Base-by-base conservation (phyloP, 2,888 invertebrate species). In the Stegana nigrithorax region DNA sequence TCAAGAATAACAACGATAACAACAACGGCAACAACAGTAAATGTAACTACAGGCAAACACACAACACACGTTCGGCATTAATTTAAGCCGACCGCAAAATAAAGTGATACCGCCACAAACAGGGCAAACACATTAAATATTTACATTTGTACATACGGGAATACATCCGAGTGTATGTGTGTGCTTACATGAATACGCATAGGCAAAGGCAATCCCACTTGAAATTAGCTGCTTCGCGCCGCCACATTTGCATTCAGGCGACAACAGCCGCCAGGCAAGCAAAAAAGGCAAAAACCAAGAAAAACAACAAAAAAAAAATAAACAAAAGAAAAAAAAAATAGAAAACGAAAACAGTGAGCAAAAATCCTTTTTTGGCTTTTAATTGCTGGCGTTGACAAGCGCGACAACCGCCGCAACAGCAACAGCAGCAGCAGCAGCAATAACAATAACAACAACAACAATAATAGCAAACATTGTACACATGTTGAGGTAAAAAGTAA, bases 71-170 rank as follows among this genome's bases (percentile, higher is more conserved):
- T 75, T 74, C 73, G 78, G 76, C 71, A 81, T 79, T 80, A 78
- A 80, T 75, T 72, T 80, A 80, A 82, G 79, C 80, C 81, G 79
- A 74, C 82, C 82, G 73, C 81, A 81, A 73, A 82, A 81, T 82
- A 73, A 82, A 82, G 82, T 82, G 81, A 80, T 80, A 73, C 73
- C 77, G 69, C 82, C 82, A 70, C 81, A 81, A 81, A 81, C 74
- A 81, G 78, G 73, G 75, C 78, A 82, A 82, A 80, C 75, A 80
- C 75, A 77, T 75, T 77, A 72, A 74, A 69, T 74, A 78, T 71
- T 69, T 73, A 68, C 71, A 70, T 67, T 68, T 65, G 68, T 65
- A 72, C 67, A 70, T 61, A 69, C 32, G 60, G n/a, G 8, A 25
- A 26, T 23, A 36, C 62, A 62, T 26, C 55, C 57, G 63, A 51